Conservation (phyloP, 2,888 invertebrate species). For the Diadegma fenestrale region DNA sequence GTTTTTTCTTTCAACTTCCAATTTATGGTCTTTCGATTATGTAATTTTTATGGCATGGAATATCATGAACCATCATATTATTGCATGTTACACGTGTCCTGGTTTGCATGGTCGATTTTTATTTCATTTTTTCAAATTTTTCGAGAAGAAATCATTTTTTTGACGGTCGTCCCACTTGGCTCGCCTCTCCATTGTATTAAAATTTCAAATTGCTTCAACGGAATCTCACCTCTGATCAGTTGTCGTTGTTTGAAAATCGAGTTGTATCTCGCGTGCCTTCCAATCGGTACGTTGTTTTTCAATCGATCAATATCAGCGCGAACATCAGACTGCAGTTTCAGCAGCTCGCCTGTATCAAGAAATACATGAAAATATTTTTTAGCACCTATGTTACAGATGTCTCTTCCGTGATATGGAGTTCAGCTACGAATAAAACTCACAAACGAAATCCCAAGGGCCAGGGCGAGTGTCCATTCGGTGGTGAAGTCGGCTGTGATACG, state of each 20-base stretch:
- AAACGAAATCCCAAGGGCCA: slow-evolving; percentile 33
- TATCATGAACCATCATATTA: no score
- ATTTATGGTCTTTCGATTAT: no score
- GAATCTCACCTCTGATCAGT: slow-evolving; percentile 33
- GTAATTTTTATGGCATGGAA: no score
- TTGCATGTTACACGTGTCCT: no score
- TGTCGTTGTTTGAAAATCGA: slow-evolving; percentile 25
- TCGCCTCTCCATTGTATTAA: neutral
- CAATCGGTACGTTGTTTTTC: slow-evolving; percentile 27
- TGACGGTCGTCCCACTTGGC: neutral
- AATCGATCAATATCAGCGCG: slow-evolving; percentile 22
- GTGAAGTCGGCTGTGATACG: neutral
- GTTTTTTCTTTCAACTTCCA: no score
- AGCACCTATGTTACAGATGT: no score
- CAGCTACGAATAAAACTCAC: no score
- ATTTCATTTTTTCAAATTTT: no score
- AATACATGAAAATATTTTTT: no score
- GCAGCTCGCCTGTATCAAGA: slow-evolving; percentile 28
- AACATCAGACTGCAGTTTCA: slow-evolving; percentile 33
- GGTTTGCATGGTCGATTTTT: no score
- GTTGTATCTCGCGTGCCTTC: slow-evolving; percentile 40
- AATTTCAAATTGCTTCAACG: neutral
- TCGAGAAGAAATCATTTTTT: no score
- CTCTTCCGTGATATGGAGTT: no score
- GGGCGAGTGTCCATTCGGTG: slow-evolving; percentile 29